Evolutionary conservation across 2,797 vertebrate species (phyloP).

Genomic region (Sebastes alutus): DNA sequence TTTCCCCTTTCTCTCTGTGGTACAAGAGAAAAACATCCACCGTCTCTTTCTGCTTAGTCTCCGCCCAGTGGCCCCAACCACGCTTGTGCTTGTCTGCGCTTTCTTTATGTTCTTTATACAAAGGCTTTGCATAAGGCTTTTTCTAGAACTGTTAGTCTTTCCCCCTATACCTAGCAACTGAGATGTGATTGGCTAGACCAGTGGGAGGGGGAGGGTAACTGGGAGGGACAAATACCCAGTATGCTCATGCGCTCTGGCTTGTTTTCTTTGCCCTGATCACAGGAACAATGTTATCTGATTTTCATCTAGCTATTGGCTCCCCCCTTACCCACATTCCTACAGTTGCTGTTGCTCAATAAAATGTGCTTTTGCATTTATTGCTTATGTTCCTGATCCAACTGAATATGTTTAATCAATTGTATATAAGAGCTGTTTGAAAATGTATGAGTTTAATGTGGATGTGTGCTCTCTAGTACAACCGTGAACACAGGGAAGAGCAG

Average conservation of each 20-base stretch:
- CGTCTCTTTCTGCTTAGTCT: conserved; percentile 44
- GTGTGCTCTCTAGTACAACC: neutral
- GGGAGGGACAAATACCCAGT: conserved; percentile 50
- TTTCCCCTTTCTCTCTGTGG: conserved; percentile 45
- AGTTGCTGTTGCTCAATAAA: conserved; percentile 34
- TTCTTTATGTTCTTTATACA: conserved; percentile 75
- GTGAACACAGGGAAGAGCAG: neutral
- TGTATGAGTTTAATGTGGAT: neutral
- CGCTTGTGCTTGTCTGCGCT: conserved; percentile 62
- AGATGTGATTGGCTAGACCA: conserved; percentile 74
- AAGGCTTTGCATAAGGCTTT: conserved; percentile 63
- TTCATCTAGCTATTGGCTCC: conserved; percentile 40
- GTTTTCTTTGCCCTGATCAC: conserved; percentile 73
- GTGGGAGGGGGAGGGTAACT: conserved; percentile 61
- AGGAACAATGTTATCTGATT: conserved; percentile 74
- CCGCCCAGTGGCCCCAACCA: conserved; percentile 50
- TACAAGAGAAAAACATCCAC: conserved; percentile 43
- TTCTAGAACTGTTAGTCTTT: conserved; percentile 64
- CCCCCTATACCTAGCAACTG: conserved; percentile 82
- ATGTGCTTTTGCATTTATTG: neutral
- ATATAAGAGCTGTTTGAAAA: neutral
- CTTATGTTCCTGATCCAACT: neutral
- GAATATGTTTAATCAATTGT: neutral
- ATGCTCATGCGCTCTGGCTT: conserved; percentile 71
- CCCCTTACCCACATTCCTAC: conserved; percentile 23